These are phyloP conservation scores for Myocastor coypus DNA, from an alignment of 2,113 vertebrate genomes.

Conservation along the genomic window DNA sequence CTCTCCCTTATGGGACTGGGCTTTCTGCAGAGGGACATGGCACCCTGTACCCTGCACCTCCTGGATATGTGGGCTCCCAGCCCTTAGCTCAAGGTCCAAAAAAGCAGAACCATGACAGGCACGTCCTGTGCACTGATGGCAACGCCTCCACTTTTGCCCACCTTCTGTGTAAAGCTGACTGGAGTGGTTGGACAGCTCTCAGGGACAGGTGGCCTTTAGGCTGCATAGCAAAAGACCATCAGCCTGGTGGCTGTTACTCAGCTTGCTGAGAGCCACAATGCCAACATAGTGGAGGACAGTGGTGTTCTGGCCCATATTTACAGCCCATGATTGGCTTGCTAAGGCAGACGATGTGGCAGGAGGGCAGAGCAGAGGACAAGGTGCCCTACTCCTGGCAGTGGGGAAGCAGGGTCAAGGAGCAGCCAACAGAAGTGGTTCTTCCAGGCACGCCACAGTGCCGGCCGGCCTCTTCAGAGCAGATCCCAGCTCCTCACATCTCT, in stretches of 20 bases:
- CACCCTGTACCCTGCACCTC: background rate
- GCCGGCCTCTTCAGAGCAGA: background rate
- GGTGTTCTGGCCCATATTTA: background rate
- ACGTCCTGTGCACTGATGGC: background rate
- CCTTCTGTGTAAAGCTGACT: background rate
- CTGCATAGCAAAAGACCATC: background rate
- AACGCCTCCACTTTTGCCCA: background rate
- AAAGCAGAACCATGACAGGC: background rate
- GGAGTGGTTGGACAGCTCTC: background rate
- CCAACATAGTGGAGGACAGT: background rate
- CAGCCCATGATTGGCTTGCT: background rate
- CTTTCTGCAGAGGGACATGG: background rate
- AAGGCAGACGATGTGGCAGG: background rate
- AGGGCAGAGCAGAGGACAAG: background rate
- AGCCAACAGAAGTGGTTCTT: background rate
- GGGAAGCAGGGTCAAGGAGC: background rate
- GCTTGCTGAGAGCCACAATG: background rate
- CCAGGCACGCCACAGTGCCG: background rate
- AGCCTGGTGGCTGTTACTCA: background rate
- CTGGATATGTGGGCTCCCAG: background rate
- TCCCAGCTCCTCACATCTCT: background rate
- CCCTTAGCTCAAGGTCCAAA: background rate
- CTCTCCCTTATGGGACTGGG: too few relatives aligned
- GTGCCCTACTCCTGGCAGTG: background rate
- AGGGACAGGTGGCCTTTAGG: background rate